phyloP scores from a whole-genome alignment of 1,140 invertebrate genomes.

The Globodera rostochiensis region DNA sequence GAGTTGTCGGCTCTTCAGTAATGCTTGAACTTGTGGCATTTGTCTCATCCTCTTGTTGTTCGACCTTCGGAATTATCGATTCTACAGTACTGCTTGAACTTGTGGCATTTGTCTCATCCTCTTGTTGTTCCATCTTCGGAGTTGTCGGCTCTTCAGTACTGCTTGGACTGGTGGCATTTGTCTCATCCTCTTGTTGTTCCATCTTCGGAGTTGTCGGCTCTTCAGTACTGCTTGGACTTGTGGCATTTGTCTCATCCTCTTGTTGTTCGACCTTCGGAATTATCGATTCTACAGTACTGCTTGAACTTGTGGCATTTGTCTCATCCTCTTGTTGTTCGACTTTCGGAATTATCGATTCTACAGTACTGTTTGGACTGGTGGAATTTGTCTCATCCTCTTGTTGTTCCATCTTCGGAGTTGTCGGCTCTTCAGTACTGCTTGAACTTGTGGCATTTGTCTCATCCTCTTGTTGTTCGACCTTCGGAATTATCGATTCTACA shows the following conservation, averaged over 20 bases:
- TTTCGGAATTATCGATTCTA: no score
- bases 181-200: not conserved
- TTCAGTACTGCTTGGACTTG: no score
- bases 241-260: not conserved
- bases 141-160: not conserved
- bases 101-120: not conserved
- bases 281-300: not conserved
- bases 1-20: not conserved
- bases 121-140: not conserved
- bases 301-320: no score
- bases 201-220: not conserved
- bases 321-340: no score
- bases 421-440: no score
- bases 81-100: not conserved
- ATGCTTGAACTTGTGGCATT: not conserved
- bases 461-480: no score
- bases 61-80: not conserved
- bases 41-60: constrained; percentile 5
- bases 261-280: not conserved
- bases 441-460: no score
- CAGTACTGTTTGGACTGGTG: no score
- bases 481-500: no score
- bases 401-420: no score
- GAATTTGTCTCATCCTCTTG: no score
- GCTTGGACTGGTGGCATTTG: constrained; percentile 1